phyloP scores from a whole-genome alignment of 2,113 vertebrate genomes.

The Agelaius phoeniceus region DNA sequence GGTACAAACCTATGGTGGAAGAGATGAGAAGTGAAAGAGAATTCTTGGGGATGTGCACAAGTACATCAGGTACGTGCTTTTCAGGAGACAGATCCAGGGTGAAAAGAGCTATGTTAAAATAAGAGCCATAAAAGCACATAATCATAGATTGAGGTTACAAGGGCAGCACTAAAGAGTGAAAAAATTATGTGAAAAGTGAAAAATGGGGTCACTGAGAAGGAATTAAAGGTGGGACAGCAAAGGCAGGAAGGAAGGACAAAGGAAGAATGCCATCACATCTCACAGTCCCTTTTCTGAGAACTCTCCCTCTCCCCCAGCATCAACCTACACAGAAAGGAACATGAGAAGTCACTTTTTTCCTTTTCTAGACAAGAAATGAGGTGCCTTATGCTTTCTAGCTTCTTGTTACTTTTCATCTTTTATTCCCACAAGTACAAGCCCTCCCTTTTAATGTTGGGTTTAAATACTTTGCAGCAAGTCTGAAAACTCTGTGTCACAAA shows the following conservation, averaged over 20 bases:
- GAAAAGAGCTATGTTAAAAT: neutral
- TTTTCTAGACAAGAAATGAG: neutral
- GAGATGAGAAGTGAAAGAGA: neutral
- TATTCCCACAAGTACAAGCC: neutral
- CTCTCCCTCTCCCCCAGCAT: neutral
- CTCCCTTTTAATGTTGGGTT: neutral
- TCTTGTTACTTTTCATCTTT: neutral
- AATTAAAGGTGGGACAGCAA: neutral
- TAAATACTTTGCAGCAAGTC: neutral
- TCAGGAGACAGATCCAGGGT: neutral
- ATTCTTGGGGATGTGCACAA: neutral
- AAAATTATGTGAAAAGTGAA: neutral
- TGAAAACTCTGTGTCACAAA: neutral
- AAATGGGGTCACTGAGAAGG: neutral
- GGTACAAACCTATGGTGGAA: neutral
- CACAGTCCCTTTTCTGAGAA: neutral
- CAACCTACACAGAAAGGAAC: neutral
- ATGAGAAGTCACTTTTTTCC: neutral
- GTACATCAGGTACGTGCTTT: accelerated
- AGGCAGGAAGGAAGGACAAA: neutral
- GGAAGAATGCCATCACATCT: neutral
- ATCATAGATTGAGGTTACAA: neutral
- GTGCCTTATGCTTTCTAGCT: neutral
- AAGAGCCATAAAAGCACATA: neutral
- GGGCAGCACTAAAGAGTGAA: neutral